These are phyloP conservation scores for Noctuana brunneofusca DNA, from an alignment of 2,888 invertebrate species.

Conservation along the genomic window DNA sequence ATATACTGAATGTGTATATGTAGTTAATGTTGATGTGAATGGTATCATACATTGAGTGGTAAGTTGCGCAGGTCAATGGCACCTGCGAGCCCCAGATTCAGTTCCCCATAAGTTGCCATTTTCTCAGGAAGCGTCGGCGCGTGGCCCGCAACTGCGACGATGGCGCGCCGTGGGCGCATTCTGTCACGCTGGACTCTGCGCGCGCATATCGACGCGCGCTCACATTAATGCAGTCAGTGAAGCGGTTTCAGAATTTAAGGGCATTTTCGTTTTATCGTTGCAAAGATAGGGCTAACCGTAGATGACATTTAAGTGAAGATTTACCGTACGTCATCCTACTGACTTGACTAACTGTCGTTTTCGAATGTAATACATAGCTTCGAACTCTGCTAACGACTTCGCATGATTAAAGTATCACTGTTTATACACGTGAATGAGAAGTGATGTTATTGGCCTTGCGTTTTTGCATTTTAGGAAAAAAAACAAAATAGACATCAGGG, in stretches of 20 bases:
- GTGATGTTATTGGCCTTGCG: constrained; percentile 57
- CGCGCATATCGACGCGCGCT: constrained; percentile 73
- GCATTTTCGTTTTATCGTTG: constrained; percentile 10
- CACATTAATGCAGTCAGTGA: constrained; percentile 74
- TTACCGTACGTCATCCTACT: constrained; percentile 11
- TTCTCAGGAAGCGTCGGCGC: constrained; percentile 73
- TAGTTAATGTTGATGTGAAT: constrained; percentile 58
- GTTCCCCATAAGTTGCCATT: constrained; percentile 80
- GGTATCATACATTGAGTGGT: constrained; percentile 64
- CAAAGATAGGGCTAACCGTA: not conserved
- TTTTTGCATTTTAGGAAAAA: constrained; percentile 51
- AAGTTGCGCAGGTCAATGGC: constrained; percentile 74
- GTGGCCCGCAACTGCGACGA: constrained; percentile 44
- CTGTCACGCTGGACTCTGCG: constrained; percentile 73
- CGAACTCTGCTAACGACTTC: constrained; percentile 32
- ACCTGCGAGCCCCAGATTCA: constrained; percentile 76
- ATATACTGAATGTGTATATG: not conserved
- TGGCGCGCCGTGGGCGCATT: constrained; percentile 66
- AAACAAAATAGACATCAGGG: constrained; percentile 58
- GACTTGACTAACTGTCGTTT: not conserved
- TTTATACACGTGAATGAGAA: constrained; percentile 48
- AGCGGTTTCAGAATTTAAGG: constrained; percentile 46
- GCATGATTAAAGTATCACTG: constrained; percentile 43
- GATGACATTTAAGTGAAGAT: constrained; percentile 5
- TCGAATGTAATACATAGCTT: not conserved